Evolutionary conservation across 2,797 vertebrate genomes (phyloP).

Genomic region (Takifugu rubripes): DNA sequence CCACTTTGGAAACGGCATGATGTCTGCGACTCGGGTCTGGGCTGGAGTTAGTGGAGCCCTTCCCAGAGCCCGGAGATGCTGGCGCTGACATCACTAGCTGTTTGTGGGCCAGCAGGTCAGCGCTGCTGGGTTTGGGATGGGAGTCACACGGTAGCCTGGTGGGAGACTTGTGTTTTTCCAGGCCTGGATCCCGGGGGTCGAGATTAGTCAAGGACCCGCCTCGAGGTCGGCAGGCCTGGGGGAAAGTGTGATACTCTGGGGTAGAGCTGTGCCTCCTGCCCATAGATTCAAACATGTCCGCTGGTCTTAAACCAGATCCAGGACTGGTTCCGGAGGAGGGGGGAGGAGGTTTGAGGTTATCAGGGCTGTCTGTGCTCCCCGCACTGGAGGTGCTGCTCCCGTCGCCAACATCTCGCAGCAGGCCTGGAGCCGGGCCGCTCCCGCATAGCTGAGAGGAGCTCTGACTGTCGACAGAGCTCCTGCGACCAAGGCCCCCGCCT

Average conservation of each 20-base stretch:
- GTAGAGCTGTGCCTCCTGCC: conserved; percentile 86
- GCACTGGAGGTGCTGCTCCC: conserved; percentile 94
- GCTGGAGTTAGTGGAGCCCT: conserved; percentile 61
- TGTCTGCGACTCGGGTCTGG: conserved; percentile 88
- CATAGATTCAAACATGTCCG: conserved; percentile 45
- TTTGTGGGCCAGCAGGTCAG: conserved; percentile 80
- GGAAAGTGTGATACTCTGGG: conserved; percentile 86
- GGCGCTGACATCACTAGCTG: conserved; percentile 75
- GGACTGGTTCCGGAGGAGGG: conserved; percentile 21
- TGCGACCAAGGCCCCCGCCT: conserved; percentile 69
- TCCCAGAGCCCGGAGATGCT: conserved; percentile 56
- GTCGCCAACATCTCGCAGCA: conserved; percentile 87
- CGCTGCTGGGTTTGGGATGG: conserved; percentile 74
- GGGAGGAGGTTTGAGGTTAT: conserved; percentile 73
- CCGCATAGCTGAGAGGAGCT: conserved; percentile 78
- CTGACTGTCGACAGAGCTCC: conserved; percentile 90
- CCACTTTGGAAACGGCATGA: conserved; percentile 51
- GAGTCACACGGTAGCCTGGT: conserved; percentile 77
- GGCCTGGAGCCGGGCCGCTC: conserved; percentile 61
- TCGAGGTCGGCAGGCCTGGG: conserved; percentile 73
- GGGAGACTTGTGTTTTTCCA: conserved; percentile 80
- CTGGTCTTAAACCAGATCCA: conserved; percentile 23
- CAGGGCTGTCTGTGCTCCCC: conserved; percentile 89
- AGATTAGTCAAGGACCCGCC: conserved; percentile 75
- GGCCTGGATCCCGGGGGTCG: conserved; percentile 80